Percentiles rank a stretch among this genome's conserved stretches.
phyloP scores from a whole-genome alignment of 2,888 invertebrate genomes.

The Orthonevra nobilis region DNA sequence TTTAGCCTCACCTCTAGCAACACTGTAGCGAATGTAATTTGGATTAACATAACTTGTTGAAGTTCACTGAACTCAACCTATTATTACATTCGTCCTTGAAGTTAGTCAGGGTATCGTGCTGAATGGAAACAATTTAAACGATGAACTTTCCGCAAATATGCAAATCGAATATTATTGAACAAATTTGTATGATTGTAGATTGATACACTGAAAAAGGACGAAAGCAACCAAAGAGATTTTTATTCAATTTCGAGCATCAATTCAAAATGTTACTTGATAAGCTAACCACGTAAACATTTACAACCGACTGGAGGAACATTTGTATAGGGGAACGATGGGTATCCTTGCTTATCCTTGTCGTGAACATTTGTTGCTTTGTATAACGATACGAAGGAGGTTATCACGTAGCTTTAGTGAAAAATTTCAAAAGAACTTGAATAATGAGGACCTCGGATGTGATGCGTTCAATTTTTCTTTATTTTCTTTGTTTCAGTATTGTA shows the following conservation, averaged over 20 bases:
- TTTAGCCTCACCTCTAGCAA: too few relatives aligned
- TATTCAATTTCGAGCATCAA: background rate
- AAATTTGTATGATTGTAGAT: constrained; percentile 5
- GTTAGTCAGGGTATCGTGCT: too few relatives aligned
- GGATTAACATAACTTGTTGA: background rate
- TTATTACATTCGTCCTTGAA: too few relatives aligned
- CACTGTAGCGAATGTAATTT: background rate
- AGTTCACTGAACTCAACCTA: constrained; percentile 1
- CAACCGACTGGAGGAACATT: constrained; percentile 11
- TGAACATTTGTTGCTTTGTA: constrained; percentile 18
- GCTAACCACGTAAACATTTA: constrained; percentile 35
- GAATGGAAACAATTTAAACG: too few relatives aligned
- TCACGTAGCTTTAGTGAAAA: constrained; percentile 14
- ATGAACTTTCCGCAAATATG: too few relatives aligned
- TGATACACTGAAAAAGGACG: background rate
- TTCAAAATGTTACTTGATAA: constrained; percentile 5
- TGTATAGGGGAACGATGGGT: too few relatives aligned
- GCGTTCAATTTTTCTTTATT: background rate
- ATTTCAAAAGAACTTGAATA: constrained; percentile 8
- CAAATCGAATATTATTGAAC: constrained; percentile 8
- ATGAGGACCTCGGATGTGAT: background rate
- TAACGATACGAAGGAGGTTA: constrained; percentile 1
- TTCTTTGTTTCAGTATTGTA: background rate
- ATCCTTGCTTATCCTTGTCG: too few relatives aligned
- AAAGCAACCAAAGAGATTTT: background rate